Evolutionary conservation across 2,888 invertebrate species (phyloP), one percentile per base, ranked within the genome.

Genomic region (Steinernema hermaphroditum): DNA sequence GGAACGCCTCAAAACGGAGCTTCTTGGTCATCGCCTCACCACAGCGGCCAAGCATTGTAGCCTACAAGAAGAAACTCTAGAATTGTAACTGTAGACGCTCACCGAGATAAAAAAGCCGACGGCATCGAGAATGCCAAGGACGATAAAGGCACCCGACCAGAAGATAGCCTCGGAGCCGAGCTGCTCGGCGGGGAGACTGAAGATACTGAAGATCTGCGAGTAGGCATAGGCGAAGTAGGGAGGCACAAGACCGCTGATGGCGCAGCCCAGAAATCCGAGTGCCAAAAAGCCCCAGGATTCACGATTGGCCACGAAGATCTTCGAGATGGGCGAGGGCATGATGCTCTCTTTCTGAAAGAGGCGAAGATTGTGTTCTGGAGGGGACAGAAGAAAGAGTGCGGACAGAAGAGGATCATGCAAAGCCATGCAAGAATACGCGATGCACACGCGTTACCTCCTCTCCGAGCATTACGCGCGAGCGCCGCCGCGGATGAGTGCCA

Each of bases 81-180:
- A 19, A 6, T 46, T 8, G 4, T 46, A n/a, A 6, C 4, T 6
- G 16, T 16, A 6, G 16, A n/a, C 22, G 68, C 75, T 72, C 19
- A 82, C 88, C 71, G 88, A 85, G 37, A 87, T 79, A 77, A 87
- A 87, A 78, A 88, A 87, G 27, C 88, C 87, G 14, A 88, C 34
- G 50, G 86, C 88, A 68, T 87, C 87, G 6, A 83, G 78, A 14
- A 86, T 75, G 9, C 88, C 90, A 43, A 90, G 84, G 1, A 87
- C 86, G n/a, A 90, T 72, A 79, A 90, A 90, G 89, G 90, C 89
- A 78, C 87, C 81, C 44, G 89, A 87, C 90, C 90, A 90, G 76
- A 90, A 88, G 44, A 87, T 79, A 0, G 89, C 85, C 69, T 88
- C 87, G 49, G 83, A 69, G 57, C 82, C 74, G 71, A 89, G 81